phyloP scores from a whole-genome alignment of 1,140 invertebrate genomes.

The Maniola jurtina region DNA sequence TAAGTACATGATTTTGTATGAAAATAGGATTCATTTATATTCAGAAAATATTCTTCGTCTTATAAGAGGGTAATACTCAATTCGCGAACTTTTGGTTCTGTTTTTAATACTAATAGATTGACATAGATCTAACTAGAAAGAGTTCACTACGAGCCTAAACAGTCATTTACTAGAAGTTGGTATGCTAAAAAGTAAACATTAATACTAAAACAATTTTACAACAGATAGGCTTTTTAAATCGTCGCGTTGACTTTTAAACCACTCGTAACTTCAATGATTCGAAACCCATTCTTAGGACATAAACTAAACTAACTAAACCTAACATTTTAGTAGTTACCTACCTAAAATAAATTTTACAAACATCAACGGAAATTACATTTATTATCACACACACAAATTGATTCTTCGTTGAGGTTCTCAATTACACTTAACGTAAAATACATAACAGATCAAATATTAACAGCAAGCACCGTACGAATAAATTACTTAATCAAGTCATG shows the following conservation, averaged over 20 bases:
- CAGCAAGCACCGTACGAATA: constrained; percentile 73
- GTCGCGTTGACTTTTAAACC: constrained; percentile 56
- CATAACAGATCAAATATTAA: constrained; percentile 63
- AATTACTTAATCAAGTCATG: constrained; percentile 57
- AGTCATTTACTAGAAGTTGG: constrained; percentile 59
- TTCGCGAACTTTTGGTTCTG: constrained; percentile 67
- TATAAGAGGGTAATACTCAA: constrained; percentile 60
- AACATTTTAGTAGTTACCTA: constrained; percentile 50
- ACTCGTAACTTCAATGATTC: constrained; percentile 67
- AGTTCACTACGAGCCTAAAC: constrained; percentile 64
- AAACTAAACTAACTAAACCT: constrained; percentile 61
- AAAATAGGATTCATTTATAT: constrained; percentile 73
- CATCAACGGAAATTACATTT: constrained; percentile 49
- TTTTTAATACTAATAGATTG: constrained; percentile 54
- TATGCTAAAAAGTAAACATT: constrained; percentile 48
- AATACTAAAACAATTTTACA: constrained; percentile 46
- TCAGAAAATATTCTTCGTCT: constrained; percentile 73
- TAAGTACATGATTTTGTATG: constrained; percentile 67
- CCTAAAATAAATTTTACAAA: constrained; percentile 45
- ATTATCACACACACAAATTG: constrained; percentile 43
- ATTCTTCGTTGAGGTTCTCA: constrained; percentile 59
- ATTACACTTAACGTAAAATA: constrained; percentile 47
- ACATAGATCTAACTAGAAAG: constrained; percentile 61
- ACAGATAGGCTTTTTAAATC: constrained; percentile 50
- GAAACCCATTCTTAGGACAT: constrained; percentile 63